Conservation (phyloP, 2,888 invertebrate species). For the Rotaria socialis region DNA sequence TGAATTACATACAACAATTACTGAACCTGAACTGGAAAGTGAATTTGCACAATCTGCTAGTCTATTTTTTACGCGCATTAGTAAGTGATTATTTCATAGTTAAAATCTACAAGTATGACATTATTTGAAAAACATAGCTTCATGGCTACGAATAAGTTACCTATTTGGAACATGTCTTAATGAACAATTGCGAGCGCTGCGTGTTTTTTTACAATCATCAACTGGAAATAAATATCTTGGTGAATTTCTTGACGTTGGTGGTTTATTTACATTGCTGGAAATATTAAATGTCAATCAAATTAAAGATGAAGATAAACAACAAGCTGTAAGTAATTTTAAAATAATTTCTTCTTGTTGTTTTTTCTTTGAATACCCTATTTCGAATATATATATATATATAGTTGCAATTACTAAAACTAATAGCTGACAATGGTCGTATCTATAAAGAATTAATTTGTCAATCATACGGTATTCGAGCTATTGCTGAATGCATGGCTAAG, state of each 20-base stretch:
- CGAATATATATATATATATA: not conserved
- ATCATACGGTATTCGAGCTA: slow-evolving; percentile 59
- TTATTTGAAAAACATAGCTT: slow-evolving; percentile 15
- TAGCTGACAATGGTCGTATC: slow-evolving; percentile 51
- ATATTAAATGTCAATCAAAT: slow-evolving; percentile 59
- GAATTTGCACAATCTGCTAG: slow-evolving; percentile 60
- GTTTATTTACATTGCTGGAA: slow-evolving; percentile 57
- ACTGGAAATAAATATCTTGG: slow-evolving; percentile 58
- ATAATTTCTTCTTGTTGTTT: too few relatives aligned
- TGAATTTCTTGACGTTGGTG: slow-evolving; percentile 60
- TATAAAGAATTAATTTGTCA: slow-evolving; percentile 60
- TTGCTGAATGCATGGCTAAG: slow-evolving; percentile 59
- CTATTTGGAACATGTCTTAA: slow-evolving; percentile 58
- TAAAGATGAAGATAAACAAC: slow-evolving; percentile 56
- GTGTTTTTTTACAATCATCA: slow-evolving; percentile 54
- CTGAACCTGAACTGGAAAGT: slow-evolving; percentile 58
- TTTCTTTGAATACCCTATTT: too few relatives aligned
- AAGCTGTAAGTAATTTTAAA: slow-evolving; percentile 50
- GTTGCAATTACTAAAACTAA: slow-evolving; percentile 37
- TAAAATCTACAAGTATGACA: slow-evolving; percentile 48
- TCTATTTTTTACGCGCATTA: slow-evolving; percentile 57
- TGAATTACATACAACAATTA: slow-evolving; percentile 57
- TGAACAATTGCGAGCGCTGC: slow-evolving; percentile 56
- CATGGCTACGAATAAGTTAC: slow-evolving; percentile 52
- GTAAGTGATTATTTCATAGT: slow-evolving; percentile 58